Conservation (phyloP, 1,140 invertebrate species). For the Cephus cinctus region DNA sequence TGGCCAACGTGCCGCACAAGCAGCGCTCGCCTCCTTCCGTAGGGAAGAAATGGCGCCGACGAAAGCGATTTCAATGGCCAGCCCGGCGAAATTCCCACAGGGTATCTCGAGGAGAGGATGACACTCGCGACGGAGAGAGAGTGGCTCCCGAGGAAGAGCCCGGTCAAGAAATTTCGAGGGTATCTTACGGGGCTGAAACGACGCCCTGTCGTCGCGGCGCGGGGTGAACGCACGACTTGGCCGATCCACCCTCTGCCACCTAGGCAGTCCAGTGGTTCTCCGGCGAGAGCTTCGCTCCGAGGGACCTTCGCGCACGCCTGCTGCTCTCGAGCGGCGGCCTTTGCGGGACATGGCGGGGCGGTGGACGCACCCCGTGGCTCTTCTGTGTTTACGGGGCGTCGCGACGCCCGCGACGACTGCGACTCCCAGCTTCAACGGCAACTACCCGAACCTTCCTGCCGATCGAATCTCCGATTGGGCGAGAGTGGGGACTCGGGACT, state of each 20-base stretch:
- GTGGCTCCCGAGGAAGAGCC: conserved; percentile 12
- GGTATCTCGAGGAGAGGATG: too few relatives aligned
- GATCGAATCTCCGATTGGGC: conserved; percentile 46
- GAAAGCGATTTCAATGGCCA: too few relatives aligned
- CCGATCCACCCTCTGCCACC: conserved; percentile 36
- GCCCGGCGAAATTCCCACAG: too few relatives aligned
- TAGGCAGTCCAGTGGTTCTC: conserved; percentile 29
- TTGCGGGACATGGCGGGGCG: neutral
- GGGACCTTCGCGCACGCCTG: conserved; percentile 26
- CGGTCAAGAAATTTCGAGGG: too few relatives aligned
- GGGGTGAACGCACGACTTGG: conserved; percentile 46
- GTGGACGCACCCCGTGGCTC: neutral
- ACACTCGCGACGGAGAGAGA: neutral
- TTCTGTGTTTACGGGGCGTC: conserved; percentile 20
- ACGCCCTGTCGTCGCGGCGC: conserved; percentile 42
- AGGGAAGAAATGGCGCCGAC: neutral
- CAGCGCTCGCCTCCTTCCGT: neutral
- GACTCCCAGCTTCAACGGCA: conserved; percentile 18
- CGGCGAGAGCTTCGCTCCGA: too few relatives aligned
- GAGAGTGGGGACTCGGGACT: conserved; percentile 33
- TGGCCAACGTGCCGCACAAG: neutral
- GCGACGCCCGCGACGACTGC: conserved; percentile 25
- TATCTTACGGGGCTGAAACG: too few relatives aligned
- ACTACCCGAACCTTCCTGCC: conserved; percentile 21
- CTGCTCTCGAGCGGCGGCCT: neutral